Base-by-base conservation (phyloP, 2,888 invertebrate genomes). In the Phengaris arion region DNA sequence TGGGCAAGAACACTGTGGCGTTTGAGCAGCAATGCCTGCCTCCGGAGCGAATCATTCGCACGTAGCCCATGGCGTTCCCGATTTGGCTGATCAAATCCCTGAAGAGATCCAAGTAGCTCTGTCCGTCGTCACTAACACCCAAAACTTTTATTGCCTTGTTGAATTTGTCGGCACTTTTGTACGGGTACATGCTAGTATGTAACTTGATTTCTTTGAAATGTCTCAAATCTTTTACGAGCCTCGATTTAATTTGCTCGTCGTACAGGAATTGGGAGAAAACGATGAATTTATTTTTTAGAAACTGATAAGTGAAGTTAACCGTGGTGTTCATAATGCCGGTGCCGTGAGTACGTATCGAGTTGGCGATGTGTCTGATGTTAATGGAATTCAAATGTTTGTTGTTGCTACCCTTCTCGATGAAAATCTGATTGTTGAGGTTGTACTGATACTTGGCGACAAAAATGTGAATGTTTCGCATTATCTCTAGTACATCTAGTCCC, bases 241-340 rank as follows among this genome's bases (percentile, higher is more conserved):
- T 95, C 0, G 99, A 98, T 88, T 99, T 99, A 74, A 99, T 98
- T 84, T 98, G 98, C 88, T 99, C 99, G 86, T 99, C 99, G 85
- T 97, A 99, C 89, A 99, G 95, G 87, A 99, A 99, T 88, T 99
- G 99, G 0, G 99, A 99, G 87, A 99, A 98, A 0, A 97, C 96
- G 82, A 97, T 97, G 83, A 99, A 97, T 88, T 99, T 98, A 81
- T 98, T 97, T 80, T 98, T 95, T 79, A 99, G 93, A 89, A 98
- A 99, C 89, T 99, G 99, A 89, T 98, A 98, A 0, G 97, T 97
- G 82, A 97, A 98, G 86, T 98, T 98, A 79, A 96, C 98, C 0
- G 98, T 98, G 0, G 98, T 98, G 84, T 98, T 98, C 95, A 98
- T 98, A 78, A 99, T 98, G 8, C 99, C 99, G 9, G 97, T 97